These are phyloP conservation scores for Oedothorax gibbosus DNA, from an alignment of 1,140 invertebrate genomes.

Conservation along the genomic window DNA sequence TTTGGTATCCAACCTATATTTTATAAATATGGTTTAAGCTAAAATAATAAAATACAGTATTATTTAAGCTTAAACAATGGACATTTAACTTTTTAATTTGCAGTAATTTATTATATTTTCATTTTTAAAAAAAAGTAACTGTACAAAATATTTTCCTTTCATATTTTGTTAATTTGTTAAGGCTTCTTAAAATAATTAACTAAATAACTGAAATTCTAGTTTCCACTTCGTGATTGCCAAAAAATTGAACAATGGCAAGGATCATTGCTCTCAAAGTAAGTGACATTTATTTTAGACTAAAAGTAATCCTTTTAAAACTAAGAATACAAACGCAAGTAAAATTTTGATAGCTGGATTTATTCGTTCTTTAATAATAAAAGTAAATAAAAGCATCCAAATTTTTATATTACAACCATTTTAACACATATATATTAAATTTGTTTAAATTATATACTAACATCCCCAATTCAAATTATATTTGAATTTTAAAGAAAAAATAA, in stretches of 20 bases:
- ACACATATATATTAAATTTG: too few relatives aligned
- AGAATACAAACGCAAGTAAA: neutral
- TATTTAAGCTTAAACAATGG: neutral
- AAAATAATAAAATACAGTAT: neutral
- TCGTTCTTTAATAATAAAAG: too few relatives aligned
- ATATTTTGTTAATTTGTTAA: too few relatives aligned
- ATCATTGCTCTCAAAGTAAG: constrained; percentile 46
- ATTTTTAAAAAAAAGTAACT: neutral
- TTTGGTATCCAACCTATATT: too few relatives aligned
- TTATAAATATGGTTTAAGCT: neutral
- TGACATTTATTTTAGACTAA: neutral
- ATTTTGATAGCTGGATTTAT: neutral
- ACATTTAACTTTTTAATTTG: neutral
- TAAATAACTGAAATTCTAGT: neutral
- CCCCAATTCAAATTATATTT: too few relatives aligned
- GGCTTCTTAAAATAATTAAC: neutral
- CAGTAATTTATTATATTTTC: neutral
- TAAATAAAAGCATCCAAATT: too few relatives aligned
- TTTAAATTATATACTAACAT: too few relatives aligned
- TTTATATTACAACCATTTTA: too few relatives aligned
- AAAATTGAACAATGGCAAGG: constrained; percentile 42
- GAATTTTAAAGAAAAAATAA: too few relatives aligned
- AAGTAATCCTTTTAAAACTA: neutral
- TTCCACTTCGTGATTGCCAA: constrained; percentile 44
- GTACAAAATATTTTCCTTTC: too few relatives aligned